Percentiles rank a stretch among this genome's conserved stretches.
Evolutionary conservation across 2,113 vertebrate genomes (phyloP).

Genomic region (Okapia johnstoni): DNA sequence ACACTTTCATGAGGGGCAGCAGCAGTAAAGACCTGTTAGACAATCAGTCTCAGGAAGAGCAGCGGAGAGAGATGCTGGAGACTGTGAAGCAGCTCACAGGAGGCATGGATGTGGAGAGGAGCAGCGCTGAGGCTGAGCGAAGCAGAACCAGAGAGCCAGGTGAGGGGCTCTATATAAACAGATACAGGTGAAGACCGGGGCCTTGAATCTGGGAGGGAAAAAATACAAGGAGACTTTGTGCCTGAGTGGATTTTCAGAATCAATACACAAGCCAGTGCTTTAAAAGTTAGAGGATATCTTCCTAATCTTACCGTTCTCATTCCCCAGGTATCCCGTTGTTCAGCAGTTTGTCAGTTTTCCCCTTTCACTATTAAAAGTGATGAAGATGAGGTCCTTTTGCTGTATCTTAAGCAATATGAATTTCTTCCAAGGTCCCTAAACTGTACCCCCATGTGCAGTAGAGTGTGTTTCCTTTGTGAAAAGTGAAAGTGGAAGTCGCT

Average conservation of each 20-base stretch:
- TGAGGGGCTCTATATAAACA: slow-evolving; percentile 49
- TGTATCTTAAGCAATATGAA: neutral
- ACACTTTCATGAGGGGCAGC: slow-evolving; percentile 83
- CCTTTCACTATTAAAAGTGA: neutral
- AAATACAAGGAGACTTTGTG: neutral
- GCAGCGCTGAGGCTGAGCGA: slow-evolving; percentile 77
- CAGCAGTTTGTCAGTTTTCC: neutral
- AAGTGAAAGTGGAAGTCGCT: neutral
- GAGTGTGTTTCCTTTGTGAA: neutral
- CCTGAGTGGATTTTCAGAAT: neutral
- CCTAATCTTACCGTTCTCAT: neutral
- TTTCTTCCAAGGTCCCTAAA: neutral
- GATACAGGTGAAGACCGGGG: neutral
- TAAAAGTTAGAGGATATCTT: neutral
- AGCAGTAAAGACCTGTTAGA: slow-evolving; percentile 90
- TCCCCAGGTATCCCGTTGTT: neutral
- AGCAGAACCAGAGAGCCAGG: slow-evolving; percentile 84
- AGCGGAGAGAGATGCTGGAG: slow-evolving; percentile 85
- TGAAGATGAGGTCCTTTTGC: neutral
- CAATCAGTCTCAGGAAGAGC: slow-evolving; percentile 86
- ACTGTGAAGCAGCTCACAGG: slow-evolving; percentile 84
- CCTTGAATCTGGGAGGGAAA: neutral
- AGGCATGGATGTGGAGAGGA: slow-evolving; percentile 84
- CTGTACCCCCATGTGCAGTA: neutral
- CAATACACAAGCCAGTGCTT: fast-evolving